Base-by-base conservation (phyloP, 2,888 invertebrate genomes). In the Operophtera brumata region DNA sequence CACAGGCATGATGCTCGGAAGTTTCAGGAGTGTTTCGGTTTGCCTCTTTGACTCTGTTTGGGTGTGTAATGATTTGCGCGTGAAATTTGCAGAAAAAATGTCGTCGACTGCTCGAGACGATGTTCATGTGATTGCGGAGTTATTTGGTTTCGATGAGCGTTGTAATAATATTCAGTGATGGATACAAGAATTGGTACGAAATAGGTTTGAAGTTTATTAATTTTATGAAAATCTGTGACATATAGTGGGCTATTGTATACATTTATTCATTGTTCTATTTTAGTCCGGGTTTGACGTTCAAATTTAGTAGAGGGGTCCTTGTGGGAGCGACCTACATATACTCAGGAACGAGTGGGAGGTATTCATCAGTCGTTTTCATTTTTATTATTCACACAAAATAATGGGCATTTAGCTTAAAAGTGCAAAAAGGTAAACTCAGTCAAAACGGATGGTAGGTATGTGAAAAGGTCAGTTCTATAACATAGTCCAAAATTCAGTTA, bases 21-120 rank as follows among this genome's bases (percentile, higher is more conserved):
- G 84, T 86, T 46, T 78, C 81, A 77, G 75, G 82, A 87, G 86
- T 84, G 82, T 82, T 86, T 86, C 84, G 86, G 88, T 85, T 88
- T 85, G 89, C 87, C 86, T 87, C 87, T 88, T 85, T 83, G 86
- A 84, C 86, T 88, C 82, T 85, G 86, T 89, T 88, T 85, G 83
- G 84, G 85, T 84, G 85, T 84, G 86, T 86, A 89, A 88, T 88
- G 84, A 89, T 87, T 80, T 84, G 81, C 78, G 78, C 80, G 84
- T 76, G 82, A 86, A 87, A 87, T 87, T 86, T 81, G 78, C 73
- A 81, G 83, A 85, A 88, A n/a, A 87, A 87, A 86, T 84, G 85
- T 81, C 82, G 71, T 73, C 72, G 66, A 69, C 53, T 73, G 71
- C 65, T 56, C 51, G 26, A 41, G 41, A 37, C 35, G 39, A 50